These are phyloP conservation scores for Tachina fera DNA, from an alignment of 2,888 invertebrate genomes.

Conservation along the genomic window DNA sequence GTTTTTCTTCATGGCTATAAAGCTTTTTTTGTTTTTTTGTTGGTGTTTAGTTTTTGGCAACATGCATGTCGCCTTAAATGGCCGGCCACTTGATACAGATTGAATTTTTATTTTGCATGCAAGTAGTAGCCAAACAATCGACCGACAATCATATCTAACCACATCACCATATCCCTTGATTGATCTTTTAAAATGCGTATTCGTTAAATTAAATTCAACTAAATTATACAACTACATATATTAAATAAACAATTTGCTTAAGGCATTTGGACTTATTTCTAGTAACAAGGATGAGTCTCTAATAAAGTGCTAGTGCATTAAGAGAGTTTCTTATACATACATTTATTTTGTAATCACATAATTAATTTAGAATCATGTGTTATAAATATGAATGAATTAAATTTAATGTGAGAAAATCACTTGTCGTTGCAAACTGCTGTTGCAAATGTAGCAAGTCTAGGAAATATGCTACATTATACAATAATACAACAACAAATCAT, in stretches of 20 bases:
- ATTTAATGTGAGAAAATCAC: too few species aligned
- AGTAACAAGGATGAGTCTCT: neutral
- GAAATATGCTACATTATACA: too few species aligned
- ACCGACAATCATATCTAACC: slow-evolving; percentile 69
- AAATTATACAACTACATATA: slow-evolving; percentile 8
- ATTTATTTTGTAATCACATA: neutral
- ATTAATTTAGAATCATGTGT: neutral
- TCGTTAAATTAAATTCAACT: slow-evolving; percentile 30
- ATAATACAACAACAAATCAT: too few species aligned
- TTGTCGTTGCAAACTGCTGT: too few species aligned
- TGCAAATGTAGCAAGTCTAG: too few species aligned
- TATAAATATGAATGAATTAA: too few species aligned
- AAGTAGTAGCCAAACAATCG: slow-evolving; percentile 41
- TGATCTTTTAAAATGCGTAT: slow-evolving; percentile 51
- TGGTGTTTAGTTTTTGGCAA: slow-evolving; percentile 46
- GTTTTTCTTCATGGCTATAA: slow-evolving; percentile 19
- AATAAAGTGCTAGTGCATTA: slow-evolving; percentile 22
- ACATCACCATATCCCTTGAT: slow-evolving; percentile 69
- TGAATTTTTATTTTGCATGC: slow-evolving; percentile 67
- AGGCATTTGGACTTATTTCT: slow-evolving; percentile 3
- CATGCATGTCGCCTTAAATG: slow-evolving; percentile 36
- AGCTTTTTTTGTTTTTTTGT: neutral
- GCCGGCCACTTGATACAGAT: slow-evolving; percentile 27
- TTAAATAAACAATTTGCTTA: slow-evolving; percentile 20
- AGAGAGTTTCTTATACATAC: neutral